phyloP scores from a whole-genome alignment of 2,797 vertebrate genomes.

The Neopelma chrysocephalum region DNA sequence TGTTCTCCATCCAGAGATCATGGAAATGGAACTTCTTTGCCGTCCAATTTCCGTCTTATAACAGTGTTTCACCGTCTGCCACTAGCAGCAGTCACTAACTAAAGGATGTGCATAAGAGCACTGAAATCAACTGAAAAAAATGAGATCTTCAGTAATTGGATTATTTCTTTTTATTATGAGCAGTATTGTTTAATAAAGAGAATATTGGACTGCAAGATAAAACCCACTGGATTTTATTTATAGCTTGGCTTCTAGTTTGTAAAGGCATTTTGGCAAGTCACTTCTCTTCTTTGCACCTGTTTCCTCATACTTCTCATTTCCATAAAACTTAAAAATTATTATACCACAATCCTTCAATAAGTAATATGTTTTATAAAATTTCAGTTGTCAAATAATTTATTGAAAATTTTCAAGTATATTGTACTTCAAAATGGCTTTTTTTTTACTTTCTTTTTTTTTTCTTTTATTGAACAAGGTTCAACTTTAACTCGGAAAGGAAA shows the following conservation, averaged over 20 bases:
- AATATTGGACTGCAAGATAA: not conserved
- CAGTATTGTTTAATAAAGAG: not conserved
- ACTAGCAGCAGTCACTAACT: not conserved
- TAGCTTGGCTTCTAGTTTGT: not conserved
- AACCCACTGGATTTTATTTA: not conserved
- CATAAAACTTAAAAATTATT: not conserved
- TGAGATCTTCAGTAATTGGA: not conserved
- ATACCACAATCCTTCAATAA: not conserved
- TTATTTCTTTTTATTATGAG: not conserved
- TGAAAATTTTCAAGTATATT: not conserved
- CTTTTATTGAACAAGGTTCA: not conserved
- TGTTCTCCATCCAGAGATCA: not conserved
- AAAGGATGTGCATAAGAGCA: not conserved
- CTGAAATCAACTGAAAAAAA: not conserved
- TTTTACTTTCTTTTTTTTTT: not conserved
- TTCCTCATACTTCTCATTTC: not conserved
- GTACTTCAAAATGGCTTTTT: not conserved
- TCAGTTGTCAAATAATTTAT: not conserved
- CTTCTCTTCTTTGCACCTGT: not conserved
- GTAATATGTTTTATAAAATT: not conserved
- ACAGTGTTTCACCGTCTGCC: not conserved
- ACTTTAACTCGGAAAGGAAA: slow-evolving; percentile 15
- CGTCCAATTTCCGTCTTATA: not conserved
- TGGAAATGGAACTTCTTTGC: not conserved
- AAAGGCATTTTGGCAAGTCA: not conserved